Base-by-base conservation (phyloP, 2,888 invertebrate species). In the Autographa pulchrina region DNA sequence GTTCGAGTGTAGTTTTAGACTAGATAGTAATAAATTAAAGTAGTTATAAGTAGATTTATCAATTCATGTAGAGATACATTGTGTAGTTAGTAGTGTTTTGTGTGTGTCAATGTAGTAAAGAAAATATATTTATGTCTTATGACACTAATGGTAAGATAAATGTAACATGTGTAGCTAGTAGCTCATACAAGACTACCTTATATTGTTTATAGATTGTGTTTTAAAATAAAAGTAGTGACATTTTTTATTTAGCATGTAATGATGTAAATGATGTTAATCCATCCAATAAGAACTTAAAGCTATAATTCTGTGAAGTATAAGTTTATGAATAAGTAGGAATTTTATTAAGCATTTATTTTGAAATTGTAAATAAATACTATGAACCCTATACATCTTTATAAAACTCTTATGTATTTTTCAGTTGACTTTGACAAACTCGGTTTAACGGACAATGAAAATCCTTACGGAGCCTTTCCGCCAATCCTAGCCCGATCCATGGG, bases 371-470 rank as follows among this genome's bases (percentile, higher is more conserved):
- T 38, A 8, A 35, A 35, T 35, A 35, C 35, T 35, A 35, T 35
- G 9, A 35, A 8, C 35, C 35, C 35, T 35, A 35, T 9, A 35
- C 9, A 35, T 35, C 35, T 35, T 9, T 38, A 11, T 2, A 43
- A 32, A 2, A 14, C 35, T 62, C 0, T 59, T 18, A 60, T 32
- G 43, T 54, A 5, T 43, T 25, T 91, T 90, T 52, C 95, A 98
- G 98, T 98, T 91, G 98, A 98, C 88, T 98, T 98, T 89, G 98
- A 98, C 92, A 98, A 98, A 90, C 93, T 98, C 79, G 98, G 98
- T 16, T 91, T 98, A 83, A 98, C 98, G n/a, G 98, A 98, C 89
- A 98, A 98, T 89, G 98, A 98, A 89, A 98, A 98, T 93, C 98
- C 98, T 0, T 97, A 98, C 86, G 98, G 98, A 18, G 97, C 97